phyloP scores from a whole-genome alignment of 2,888 invertebrate genomes.

The Apantesis nais region DNA sequence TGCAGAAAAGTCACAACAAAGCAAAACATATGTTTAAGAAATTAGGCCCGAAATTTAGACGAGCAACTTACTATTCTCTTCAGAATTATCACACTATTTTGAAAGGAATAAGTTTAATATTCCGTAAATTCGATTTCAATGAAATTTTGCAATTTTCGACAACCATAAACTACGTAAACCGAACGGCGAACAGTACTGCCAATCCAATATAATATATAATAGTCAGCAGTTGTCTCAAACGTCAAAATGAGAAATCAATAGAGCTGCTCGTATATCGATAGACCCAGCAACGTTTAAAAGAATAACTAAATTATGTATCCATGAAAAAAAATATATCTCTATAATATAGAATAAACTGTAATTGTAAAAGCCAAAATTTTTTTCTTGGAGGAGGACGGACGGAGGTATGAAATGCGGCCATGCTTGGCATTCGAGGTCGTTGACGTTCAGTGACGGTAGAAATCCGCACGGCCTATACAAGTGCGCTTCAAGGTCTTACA shows the following conservation, averaged over 20 bases:
- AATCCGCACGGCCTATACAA: no score
- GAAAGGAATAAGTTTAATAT: background rate
- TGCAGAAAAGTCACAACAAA: conserved; percentile 13
- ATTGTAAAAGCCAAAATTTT: no score
- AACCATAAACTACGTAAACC: conserved; percentile 12
- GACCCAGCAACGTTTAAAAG: no score
- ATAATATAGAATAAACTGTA: no score
- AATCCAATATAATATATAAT: background rate
- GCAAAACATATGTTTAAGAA: background rate
- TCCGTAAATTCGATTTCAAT: conserved; percentile 14
- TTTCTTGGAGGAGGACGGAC: no score
- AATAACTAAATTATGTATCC: no score
- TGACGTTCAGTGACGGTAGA: no score
- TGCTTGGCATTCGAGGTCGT: no score
- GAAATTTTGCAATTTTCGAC: conserved; percentile 7
- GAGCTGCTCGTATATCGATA: background rate
- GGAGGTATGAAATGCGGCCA: no score
- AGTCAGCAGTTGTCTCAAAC: background rate
- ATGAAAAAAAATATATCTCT: no score
- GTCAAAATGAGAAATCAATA: background rate
- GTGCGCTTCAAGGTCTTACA: no score
- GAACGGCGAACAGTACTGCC: conserved; percentile 7
- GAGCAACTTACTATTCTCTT: background rate
- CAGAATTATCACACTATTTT: background rate
- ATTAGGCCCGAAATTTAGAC: background rate